Evolutionary conservation across 2,888 invertebrate species (phyloP).

Genomic region (Aporophyla lueneburgensis): DNA sequence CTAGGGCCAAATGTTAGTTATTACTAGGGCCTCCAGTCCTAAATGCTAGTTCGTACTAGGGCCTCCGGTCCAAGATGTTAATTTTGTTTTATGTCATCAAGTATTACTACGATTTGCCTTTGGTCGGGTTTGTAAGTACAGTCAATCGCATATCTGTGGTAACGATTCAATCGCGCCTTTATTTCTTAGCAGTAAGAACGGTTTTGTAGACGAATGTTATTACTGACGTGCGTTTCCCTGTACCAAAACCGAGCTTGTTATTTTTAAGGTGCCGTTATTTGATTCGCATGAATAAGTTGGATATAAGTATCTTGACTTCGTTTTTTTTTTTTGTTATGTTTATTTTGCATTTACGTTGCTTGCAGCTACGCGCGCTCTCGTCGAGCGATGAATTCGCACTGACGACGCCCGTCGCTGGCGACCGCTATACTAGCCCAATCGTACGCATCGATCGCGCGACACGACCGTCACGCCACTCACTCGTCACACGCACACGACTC

Average conservation of each 20-base stretch:
- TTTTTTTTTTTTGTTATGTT: constrained; percentile 48
- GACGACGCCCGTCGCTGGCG: constrained; percentile 54
- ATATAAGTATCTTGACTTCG: constrained; percentile 29
- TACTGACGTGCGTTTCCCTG: background rate
- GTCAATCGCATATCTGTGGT: background rate
- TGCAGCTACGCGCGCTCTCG: constrained; percentile 64
- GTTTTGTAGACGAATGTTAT: background rate
- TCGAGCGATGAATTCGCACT: constrained; percentile 68
- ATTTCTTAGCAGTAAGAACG: background rate
- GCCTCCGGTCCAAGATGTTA: background rate
- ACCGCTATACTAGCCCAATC: constrained; percentile 24
- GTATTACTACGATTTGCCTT: constrained; percentile 7
- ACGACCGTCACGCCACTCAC: constrained; percentile 11
- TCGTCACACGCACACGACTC: constrained; percentile 10
- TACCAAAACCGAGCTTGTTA: background rate
- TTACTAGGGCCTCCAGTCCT: too few species aligned
- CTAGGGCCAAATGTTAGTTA: too few species aligned
- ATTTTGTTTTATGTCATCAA: background rate
- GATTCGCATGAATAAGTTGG: constrained; percentile 19
- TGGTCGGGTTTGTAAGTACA: constrained; percentile 17
- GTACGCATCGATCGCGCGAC: constrained; percentile 24
- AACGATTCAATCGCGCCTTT: background rate
- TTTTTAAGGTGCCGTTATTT: background rate
- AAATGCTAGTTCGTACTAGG: too few species aligned
- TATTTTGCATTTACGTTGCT: constrained; percentile 63